phyloP scores from a whole-genome alignment of 2,888 invertebrate genomes.

The Fragum whitleyi region DNA sequence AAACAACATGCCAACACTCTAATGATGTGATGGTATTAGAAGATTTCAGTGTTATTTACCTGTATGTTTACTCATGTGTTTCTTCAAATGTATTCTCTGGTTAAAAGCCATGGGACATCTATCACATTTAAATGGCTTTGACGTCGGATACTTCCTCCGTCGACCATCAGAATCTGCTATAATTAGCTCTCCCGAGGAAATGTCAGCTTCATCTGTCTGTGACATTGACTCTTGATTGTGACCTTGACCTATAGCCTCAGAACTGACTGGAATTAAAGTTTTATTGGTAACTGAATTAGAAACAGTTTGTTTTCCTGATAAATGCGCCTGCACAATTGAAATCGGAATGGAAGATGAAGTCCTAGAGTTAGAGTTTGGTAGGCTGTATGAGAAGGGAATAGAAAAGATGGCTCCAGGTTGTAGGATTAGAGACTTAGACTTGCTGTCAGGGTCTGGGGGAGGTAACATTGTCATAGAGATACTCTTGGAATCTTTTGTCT shows the following conservation, averaged over 20 bases:
- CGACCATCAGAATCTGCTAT: neutral
- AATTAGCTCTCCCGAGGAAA: neutral
- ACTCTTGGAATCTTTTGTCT: neutral
- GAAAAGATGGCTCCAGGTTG: constrained; percentile 74
- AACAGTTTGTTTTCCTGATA: neutral
- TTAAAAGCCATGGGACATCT: constrained; percentile 83
- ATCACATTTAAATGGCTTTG: constrained; percentile 83
- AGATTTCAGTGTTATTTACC: no score
- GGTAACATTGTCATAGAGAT: neutral
- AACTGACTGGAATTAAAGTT: neutral
- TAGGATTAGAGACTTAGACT: constrained; percentile 68
- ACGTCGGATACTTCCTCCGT: constrained; percentile 1
- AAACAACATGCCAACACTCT: no score
- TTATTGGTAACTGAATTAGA: neutral
- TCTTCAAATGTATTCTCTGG: constrained; percentile 85
- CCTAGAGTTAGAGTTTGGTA: constrained; percentile 35
- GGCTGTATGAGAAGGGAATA: constrained; percentile 72
- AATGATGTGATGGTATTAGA: no score
- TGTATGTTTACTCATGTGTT: constrained; percentile 85
- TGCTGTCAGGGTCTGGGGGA: constrained; percentile 29
- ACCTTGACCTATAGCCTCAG: neutral
- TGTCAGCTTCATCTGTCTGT: neutral
- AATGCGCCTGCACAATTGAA: constrained; percentile 11
- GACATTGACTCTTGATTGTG: neutral
- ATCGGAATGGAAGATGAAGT: constrained; percentile 13